Evolutionary conservation across 1,140 invertebrate species (phyloP).

Genomic region (Venustaconcha ellipsiformis): DNA sequence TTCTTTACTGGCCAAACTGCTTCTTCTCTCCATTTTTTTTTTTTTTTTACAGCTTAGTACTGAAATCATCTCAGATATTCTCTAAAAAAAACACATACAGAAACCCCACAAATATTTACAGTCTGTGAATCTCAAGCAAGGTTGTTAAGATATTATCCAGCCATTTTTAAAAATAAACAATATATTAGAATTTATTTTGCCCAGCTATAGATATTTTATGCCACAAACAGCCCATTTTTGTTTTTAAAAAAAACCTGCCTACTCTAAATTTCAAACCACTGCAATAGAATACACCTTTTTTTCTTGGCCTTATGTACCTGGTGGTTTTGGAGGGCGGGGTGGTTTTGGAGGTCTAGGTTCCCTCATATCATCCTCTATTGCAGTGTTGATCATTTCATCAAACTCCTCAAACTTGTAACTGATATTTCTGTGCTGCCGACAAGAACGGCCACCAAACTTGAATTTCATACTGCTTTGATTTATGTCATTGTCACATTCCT

Average conservation of each 20-base stretch:
- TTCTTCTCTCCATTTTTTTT: too few species aligned
- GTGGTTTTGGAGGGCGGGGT: slow-evolving; percentile 33
- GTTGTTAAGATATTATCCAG: too few species aligned
- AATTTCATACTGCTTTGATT: too few species aligned
- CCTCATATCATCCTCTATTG: slow-evolving; percentile 78
- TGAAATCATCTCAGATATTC: too few species aligned
- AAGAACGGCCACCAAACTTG: slow-evolving; percentile 49
- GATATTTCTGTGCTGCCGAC: slow-evolving; percentile 67
- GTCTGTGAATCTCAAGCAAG: too few species aligned
- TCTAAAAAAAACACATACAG: too few species aligned
- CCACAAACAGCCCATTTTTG: background rate
- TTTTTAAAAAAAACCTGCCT: background rate
- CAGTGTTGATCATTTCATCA: slow-evolving; percentile 93
- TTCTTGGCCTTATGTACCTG: slow-evolving; percentile 23
- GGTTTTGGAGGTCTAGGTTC: slow-evolving; percentile 37
- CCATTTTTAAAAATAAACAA: too few species aligned
- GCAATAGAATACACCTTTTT: background rate
- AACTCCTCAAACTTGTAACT: slow-evolving; percentile 92
- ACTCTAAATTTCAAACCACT: background rate
- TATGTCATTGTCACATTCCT: slow-evolving; percentile 9
- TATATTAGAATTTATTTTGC: too few species aligned
- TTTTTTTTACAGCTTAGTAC: too few species aligned
- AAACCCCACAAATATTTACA: too few species aligned
- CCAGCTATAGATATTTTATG: too few species aligned
- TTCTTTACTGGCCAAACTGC: too few species aligned